Percentiles rank a stretch among this genome's conserved stretches.
phyloP scores from a whole-genome alignment of 2,797 vertebrate species.

The Syndactyla subalaris region DNA sequence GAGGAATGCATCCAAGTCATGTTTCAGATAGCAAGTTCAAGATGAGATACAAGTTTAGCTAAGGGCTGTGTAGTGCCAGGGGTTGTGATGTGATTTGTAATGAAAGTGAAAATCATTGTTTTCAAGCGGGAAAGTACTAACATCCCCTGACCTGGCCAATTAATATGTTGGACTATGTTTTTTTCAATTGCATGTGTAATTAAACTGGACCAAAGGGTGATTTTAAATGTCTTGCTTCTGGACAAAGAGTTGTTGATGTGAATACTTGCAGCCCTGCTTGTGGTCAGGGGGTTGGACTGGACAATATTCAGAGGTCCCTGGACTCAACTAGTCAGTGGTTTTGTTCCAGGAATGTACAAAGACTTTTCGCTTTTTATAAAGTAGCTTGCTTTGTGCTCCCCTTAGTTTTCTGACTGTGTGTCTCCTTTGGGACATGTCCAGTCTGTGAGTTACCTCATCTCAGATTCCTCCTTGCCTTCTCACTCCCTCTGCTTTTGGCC shows the following conservation, averaged over 20 bases:
- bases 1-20: not conserved
- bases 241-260: not conserved
- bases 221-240: not conserved
- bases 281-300: not conserved
- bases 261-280: not conserved
- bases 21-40: not conserved
- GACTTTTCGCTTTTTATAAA: not conserved
- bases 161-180: not conserved
- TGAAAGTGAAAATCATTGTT: not conserved
- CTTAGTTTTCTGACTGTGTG: not conserved
- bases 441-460: not conserved
- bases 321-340: not conserved
- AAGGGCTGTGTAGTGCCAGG: not conserved
- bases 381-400: not conserved
- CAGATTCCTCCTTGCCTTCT: not conserved
- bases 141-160: not conserved
- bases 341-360: not conserved
- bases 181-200: not conserved
- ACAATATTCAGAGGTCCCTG: not conserved
- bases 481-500: not conserved
- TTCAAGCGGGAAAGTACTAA: not conserved
- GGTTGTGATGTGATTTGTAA: not conserved
- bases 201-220: not conserved
- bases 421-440: not conserved
- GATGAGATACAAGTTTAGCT: not conserved